Base-by-base conservation (phyloP, 2,797 vertebrate species). In the Phalloptychus januarius region DNA sequence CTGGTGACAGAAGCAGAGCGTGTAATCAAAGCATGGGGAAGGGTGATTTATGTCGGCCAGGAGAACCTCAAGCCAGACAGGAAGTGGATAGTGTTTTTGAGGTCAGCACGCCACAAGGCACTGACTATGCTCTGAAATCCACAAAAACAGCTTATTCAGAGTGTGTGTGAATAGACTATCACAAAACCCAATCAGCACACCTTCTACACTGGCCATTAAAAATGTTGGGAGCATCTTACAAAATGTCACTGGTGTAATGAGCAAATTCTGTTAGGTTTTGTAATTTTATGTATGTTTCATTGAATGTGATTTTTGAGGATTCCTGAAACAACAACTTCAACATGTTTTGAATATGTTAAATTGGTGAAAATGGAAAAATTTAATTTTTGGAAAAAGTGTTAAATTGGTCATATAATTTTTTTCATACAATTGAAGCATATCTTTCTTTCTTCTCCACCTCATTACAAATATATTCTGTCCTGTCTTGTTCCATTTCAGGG, bases 1-100 rank as follows among this genome's bases (percentile, higher is more conserved):
- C 75, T 75, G 87, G 83, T 89, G 90, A 93, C 87, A 88, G 89
- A 87, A 83, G 84, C 69, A 3, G 73, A 78, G 86, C 28, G 23
- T 88, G 89, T 90, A 91, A 93, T 92, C 71, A 81, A 91, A 88
- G 87, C 72, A 15, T 23, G 33, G 74, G 67, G 75, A 83, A 56
- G 71, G 83, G 82, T 91, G 83, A 92, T 92, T 93, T 93, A 89
- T 78, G 45, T 72, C 79, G 87, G 90, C 90, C 87, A 89, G 89
- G 89, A 82, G 25, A 36, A 85, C 88, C 79, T 91, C 81, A 86
- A 31, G 86, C 81, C 80, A 75, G 78, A 80, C 86, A 91, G 93
- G 91, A 95, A 92, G 90, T 81, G 86, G 86, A 91, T 74, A 78
- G 82, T 86, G 91, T 90, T 44, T 93, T 82, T 86, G 77, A 91